Percentiles rank a stretch among this genome's conserved stretches.
Conservation (phyloP, 2,888 invertebrate species). For the Xanthorhoe designata region DNA sequence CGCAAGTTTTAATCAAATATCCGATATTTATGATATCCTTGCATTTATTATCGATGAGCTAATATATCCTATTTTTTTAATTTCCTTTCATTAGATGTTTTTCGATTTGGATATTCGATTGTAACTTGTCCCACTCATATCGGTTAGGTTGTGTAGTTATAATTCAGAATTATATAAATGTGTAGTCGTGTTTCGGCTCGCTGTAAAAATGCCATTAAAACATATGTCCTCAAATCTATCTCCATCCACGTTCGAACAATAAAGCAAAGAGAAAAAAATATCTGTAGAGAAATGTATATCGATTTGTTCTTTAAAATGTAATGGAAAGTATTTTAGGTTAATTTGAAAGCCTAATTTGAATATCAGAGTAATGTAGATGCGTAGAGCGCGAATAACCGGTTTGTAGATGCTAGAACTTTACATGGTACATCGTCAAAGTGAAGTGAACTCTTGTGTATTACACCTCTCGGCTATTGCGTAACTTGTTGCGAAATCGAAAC, state of each 20-base stretch:
- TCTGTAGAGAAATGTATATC: conserved; percentile 41
- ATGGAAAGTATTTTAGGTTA: conserved; percentile 51
- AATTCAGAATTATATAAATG: conserved; percentile 62
- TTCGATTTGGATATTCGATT: conserved; percentile 46
- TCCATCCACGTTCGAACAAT: conserved; percentile 84
- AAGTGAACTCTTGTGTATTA: conserved; percentile 4
- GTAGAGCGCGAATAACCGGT: conserved; percentile 65
- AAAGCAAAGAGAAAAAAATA: conserved; percentile 53
- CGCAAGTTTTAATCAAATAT: conserved; percentile 36
- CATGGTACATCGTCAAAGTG: conserved; percentile 3
- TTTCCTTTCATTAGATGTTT: neutral
- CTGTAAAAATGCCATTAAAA: conserved; percentile 65
- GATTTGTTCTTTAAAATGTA: conserved; percentile 35
- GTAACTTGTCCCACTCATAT: conserved; percentile 65
- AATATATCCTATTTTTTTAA: conserved; percentile 2
- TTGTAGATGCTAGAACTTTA: conserved; percentile 44
- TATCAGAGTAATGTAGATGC: conserved; percentile 67
- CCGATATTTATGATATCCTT: neutral
- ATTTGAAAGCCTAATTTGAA: conserved; percentile 52
- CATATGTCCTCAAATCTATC: conserved; percentile 78
- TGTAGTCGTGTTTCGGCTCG: conserved; percentile 65
- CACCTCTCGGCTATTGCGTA: too few relatives aligned
- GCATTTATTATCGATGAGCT: conserved; percentile 2
- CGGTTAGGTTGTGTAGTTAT: conserved; percentile 73
- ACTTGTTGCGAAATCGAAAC: too few relatives aligned